Evolutionary conservation across 1,140 invertebrate species (phyloP), one percentile per base, ranked within the genome.

Genomic region (Drosophila dunni): DNA sequence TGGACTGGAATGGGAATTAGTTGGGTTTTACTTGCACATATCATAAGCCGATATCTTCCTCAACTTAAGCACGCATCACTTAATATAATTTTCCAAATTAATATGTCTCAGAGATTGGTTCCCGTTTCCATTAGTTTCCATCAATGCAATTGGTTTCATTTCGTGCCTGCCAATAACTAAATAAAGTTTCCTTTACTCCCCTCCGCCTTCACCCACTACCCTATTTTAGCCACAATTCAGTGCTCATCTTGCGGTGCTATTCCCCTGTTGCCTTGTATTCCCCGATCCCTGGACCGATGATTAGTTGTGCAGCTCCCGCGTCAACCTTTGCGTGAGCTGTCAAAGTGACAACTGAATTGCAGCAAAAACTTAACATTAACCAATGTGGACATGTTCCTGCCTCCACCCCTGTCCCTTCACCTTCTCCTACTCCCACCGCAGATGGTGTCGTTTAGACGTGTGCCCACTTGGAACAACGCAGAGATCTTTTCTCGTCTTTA

Each of bases 311-410:
- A 60, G 50, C 68, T 66, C 54, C 72, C 42, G 65, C 72, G 71
- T 88, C 76, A 83, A 88, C 83, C 79, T 86, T 86, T 86, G 83
- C 83, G 83, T 86, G 83, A 88, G 83, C 83, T 86, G 83, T 86
- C 83, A 86, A 74, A 86, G 79, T 86, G 83, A 86, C 83, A 86
- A 83, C 76, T 88, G 83, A 86, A 82, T 88, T 86, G 83, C 83
- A 88, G 79, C 65, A 53, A 71, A 61, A 63, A 82, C 51, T 64
- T 70, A 57, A 78, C 63, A 74, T 76, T 79, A 86, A 86, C 70
- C 85, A 81, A 86, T 72, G 79, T 76, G 67, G 81, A 78, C 78
- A 83, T 50, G 20, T 34, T n/a, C 51, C 57, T 29, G n/a, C 38
- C n/a, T 9, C 38, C 1, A 10, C 20, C 15, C 44, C 15, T 29